Base-by-base conservation (phyloP, 2,113 vertebrate genomes). In the Rhinichthys klamathensis region DNA sequence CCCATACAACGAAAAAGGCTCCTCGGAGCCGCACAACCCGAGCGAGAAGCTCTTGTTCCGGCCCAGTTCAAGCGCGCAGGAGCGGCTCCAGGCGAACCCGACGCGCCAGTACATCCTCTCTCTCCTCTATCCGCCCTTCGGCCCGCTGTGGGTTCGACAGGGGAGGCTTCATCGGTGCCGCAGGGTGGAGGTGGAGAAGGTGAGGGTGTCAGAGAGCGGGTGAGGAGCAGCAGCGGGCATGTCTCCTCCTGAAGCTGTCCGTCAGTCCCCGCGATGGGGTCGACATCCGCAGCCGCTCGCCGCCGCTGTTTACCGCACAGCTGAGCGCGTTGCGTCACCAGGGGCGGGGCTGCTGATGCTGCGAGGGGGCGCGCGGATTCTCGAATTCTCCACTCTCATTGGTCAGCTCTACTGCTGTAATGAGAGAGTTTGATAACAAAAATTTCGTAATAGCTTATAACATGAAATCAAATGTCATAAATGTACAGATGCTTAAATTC, bases 41-140 rank as follows among this genome's bases (percentile, higher is more conserved):
- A 95, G 94, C 27, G 96, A 93, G 90, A 97, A 90, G 94, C 96
- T 97, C 94, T 95, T 96, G 93, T 96, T 97, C 93, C 94, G 95
- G 95, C 96, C 96, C 86, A 98, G 94, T 90, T 97, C 97, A 94
- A 96, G 95, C 96, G 95, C 96, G 94, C 95, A 97, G 87, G 96
- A 96, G 91, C 96, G 94, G 93, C 97, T 96, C 90, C 96, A 96
- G 90, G 96, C 96, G 89, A 98, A 94, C 86, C 96, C 97, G 92
- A 97, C 96, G 91, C 96, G 97, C 97, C 97, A 98, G 96, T 95
- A 96, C 97, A 99, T 99, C 91, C 95, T 97, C 90, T 89, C 91
- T 87, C 91, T 92, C 93, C 92, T 79, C 93, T 93, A 92, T 93
- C 92, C 92, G 91, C 94, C 94, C 91, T 90, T 85, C 91, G 89